Evolutionary conservation across 2,797 vertebrate genomes (phyloP).

Genomic region (Cyclura pinguis): DNA sequence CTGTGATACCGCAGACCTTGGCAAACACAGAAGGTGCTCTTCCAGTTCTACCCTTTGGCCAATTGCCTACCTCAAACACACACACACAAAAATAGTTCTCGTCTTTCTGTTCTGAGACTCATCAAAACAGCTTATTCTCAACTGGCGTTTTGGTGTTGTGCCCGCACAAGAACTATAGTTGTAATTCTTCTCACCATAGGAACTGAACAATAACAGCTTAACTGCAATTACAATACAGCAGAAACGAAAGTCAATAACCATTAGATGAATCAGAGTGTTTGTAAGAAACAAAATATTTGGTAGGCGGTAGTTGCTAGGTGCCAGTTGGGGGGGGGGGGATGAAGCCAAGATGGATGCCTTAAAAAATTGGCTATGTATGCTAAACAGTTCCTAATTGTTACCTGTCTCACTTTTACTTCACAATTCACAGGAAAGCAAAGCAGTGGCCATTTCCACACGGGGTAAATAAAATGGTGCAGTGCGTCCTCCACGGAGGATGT

Average conservation of each 20-base stretch:
- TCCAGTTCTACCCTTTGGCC: conserved; percentile 14
- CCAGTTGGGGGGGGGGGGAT: too few relatives aligned
- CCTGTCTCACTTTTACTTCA: not conserved
- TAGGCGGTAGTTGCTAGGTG: not conserved
- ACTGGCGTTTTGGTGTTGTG: not conserved
- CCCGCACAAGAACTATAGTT: not conserved
- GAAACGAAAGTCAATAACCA: not conserved
- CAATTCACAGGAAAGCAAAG: not conserved
- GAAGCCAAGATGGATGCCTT: not conserved
- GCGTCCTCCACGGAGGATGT: too few relatives aligned
- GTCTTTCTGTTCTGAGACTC: not conserved
- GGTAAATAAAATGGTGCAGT: too few relatives aligned
- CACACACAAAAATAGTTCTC: not conserved
- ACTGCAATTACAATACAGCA: not conserved
- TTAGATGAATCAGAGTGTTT: not conserved
- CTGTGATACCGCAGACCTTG: not conserved
- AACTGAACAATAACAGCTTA: not conserved
- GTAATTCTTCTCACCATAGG: not conserved
- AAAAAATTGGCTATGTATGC: not conserved
- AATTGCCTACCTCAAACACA: not conserved
- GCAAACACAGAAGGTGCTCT: not conserved
- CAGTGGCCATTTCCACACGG: too few relatives aligned
- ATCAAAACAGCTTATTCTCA: not conserved
- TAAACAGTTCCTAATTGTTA: not conserved
- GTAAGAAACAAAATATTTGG: not conserved